A percentile compares a stretch with the other conserved stretches of the same genome.
Conservation (phyloP, 1,140 invertebrate species). For the Pteromalus puparum region DNA sequence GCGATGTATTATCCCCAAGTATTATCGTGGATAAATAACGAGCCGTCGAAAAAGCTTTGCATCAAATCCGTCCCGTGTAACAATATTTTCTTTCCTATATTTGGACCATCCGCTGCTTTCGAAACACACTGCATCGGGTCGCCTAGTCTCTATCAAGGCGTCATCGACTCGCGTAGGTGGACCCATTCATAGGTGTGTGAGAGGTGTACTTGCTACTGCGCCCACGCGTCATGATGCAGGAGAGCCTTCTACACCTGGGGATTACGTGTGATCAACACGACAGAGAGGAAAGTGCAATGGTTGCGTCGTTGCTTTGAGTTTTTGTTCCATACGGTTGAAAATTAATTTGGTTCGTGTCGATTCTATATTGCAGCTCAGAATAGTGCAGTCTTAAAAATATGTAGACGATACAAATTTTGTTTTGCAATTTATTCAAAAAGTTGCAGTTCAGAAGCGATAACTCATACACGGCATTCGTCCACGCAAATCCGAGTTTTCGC, state of each 20-base stretch:
- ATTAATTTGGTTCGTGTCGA: too few relatives aligned
- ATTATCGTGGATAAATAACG: neutral
- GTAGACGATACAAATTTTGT: too few relatives aligned
- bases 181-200: conserved; percentile 2
- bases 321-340: too few relatives aligned
- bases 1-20: too few relatives aligned
- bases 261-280: neutral
- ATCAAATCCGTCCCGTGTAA: neutral
- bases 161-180: conserved; percentile 26
- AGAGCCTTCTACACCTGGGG: neutral
- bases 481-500: too few relatives aligned
- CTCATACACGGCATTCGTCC: too few relatives aligned
- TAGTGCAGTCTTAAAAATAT: too few relatives aligned
- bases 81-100: conserved; percentile 22
- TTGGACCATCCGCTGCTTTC: neutral
- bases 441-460: too few relatives aligned
- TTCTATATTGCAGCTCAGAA: too few relatives aligned
- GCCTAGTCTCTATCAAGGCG: neutral
- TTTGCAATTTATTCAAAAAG: too few relatives aligned
- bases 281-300: neutral
- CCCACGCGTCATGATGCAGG: neutral
- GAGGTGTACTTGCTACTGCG: neutral
- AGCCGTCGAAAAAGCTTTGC: neutral
- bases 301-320: too few relatives aligned
- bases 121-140: neutral